Evolutionary conservation across 2,888 invertebrate genomes (phyloP), one percentile per base, ranked within the genome.

Genomic region (Nineta flava): DNA sequence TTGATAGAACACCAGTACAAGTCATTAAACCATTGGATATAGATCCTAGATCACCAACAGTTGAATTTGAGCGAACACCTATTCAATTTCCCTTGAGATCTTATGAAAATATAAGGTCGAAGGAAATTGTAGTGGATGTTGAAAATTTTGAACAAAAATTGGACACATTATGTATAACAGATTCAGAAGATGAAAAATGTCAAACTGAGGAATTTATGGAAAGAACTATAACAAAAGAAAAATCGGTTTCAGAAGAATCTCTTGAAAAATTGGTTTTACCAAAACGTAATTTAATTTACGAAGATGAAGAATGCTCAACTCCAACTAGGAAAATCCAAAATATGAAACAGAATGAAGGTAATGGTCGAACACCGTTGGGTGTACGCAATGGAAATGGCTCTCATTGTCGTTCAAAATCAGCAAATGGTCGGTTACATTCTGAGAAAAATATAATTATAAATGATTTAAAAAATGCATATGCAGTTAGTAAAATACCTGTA

Each of bases 61-160:
- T 69, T 51, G 77, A 77, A 51, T 74, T 77, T 63, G 70, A 71
- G 52, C 65, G 77, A 49, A 77, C 77, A n/a, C 77, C 77, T 15
- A 74, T 77, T 50, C 60, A 64, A 46, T 51, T 62, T 4, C 7
- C 26, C 1, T 55, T 53, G 46, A 48, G 42, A 16, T 43, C 55
- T 5, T 40, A 52, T 4, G 55, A 57, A 38, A 46, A 53, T 9
- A 15, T 47, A 10, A 50, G 47, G 31, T 41, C 32, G 43, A 43
- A 46, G 7, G 46, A 48, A 9, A 32, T 42, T 9, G 49, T 47
- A 44, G 21, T 17, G 31, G 7, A 35, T 34, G 17, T 32, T 38
- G 38, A 45, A 41, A 38, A 13, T 13, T 15, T 34, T 32, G 12
- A 40, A 38, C 10, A 16, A n/a, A 13, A 50, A 46, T 9, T 21